These are phyloP conservation scores for Salpingus planirostris DNA, from an alignment of 2,888 invertebrate species.

Conservation along the genomic window DNA sequence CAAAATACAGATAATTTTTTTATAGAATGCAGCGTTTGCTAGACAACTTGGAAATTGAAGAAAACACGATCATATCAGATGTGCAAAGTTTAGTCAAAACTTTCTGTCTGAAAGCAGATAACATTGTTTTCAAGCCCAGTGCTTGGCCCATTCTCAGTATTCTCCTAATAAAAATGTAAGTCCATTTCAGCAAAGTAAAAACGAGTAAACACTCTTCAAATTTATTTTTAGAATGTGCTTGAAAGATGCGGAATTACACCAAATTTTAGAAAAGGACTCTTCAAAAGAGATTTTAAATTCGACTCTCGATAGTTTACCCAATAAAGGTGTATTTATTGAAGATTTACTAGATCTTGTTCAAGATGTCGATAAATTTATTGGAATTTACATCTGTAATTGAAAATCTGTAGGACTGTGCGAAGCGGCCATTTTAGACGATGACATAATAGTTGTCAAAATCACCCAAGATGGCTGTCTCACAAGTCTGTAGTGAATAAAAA, in stretches of 20 bases:
- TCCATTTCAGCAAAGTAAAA: constrained; percentile 15
- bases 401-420: no score
- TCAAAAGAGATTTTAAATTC: constrained; percentile 21
- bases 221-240: constrained; percentile 31
- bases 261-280: constrained; percentile 20
- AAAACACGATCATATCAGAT: constrained; percentile 33
- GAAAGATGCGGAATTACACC: constrained; percentile 24
- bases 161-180: constrained; percentile 60
- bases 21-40: constrained; percentile 28
- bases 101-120: constrained; percentile 58
- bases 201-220: constrained; percentile 5
- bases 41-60: constrained; percentile 17
- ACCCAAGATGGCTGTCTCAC: no score
- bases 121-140: constrained; percentile 61
- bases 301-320: constrained; percentile 20
- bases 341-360: constrained; percentile 20
- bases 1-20: no score
- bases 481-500: no score
- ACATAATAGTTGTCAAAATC: no score
- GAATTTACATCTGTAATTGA: no score
- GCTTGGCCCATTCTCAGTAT: constrained; percentile 64
- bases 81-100: constrained; percentile 51
- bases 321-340: constrained; percentile 19
- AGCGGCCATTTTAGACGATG: no score
- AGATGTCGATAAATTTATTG: constrained; percentile 22